These are phyloP conservation scores for Ochropleura plecta DNA, from an alignment of 2,888 invertebrate genomes.

Conservation along the genomic window DNA sequence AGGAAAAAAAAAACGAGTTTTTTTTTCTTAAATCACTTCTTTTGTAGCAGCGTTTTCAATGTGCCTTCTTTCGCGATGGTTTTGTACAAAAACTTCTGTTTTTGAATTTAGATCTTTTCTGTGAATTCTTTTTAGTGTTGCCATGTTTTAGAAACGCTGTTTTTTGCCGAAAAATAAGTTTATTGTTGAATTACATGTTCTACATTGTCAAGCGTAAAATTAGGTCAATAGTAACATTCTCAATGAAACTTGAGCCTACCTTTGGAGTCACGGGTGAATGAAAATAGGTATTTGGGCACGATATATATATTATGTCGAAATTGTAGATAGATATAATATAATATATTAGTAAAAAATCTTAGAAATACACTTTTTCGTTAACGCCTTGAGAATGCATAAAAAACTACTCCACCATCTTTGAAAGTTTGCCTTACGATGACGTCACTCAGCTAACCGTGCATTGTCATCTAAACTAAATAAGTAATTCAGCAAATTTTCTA, in stretches of 20 bases:
- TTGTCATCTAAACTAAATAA: too few species aligned
- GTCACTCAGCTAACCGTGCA: too few species aligned
- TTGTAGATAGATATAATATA: background rate
- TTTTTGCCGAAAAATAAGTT: background rate
- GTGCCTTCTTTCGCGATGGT: conserved; percentile 20
- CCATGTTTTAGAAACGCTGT: background rate
- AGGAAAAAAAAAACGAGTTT: conserved; percentile 31
- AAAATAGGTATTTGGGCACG: background rate
- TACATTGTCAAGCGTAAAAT: background rate
- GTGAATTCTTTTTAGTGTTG: conserved; percentile 8
- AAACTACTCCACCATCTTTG: too few species aligned
- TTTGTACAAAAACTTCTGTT: conserved; percentile 2
- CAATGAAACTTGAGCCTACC: background rate
- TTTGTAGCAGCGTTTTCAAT: conserved; percentile 46
- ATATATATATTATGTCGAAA: background rate
- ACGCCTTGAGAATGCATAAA: too few species aligned
- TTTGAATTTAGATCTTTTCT: conserved; percentile 5
- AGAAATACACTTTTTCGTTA: too few species aligned
- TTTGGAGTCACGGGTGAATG: background rate
- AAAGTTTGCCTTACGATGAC: too few species aligned
- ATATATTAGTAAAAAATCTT: too few species aligned
- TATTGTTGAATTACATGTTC: background rate
- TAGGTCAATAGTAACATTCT: background rate
- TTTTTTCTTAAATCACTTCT: conserved; percentile 47
- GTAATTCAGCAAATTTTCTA: too few species aligned